Base-by-base conservation (phyloP, 2,113 vertebrate genomes). In the Numenius arquata region DNA sequence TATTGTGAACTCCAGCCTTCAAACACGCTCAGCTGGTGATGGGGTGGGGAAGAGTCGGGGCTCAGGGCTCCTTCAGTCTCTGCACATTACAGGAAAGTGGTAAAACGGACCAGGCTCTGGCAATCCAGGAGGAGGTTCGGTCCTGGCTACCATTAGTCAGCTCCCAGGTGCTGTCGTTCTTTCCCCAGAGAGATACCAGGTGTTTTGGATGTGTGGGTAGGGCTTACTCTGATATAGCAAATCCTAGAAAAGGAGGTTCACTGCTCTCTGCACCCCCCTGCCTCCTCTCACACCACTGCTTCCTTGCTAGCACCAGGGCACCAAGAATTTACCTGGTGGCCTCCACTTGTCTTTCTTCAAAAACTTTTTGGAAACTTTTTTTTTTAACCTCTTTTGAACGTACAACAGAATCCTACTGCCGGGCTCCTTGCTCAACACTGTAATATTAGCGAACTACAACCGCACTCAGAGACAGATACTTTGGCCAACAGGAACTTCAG, bases 31-130 rank as follows among this genome's bases (percentile, higher is more conserved):
- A 36, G 41, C 38, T 59, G 38, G 20, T 76, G 23, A 41, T 19
- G 1, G 0, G 3, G 1, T 3, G 2, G 1, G 38, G 15, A 58
- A 16, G 52, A 26, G 12, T 15, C 0, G 0, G 23, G 22, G 7
- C n/a, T 62, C 12, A 3, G 3, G 5, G 13, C 2, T 65, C 1
- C 2, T 78, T 88, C 40, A 25, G 11, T 34, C 59, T 80, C 40
- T 30, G 9, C 21, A 27, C 4, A 2, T 77, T 45, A 79, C 3
- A 11, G 10, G 7, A 53, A 5, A 62, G 45, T 30, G 22, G 25
- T 20, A 34, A 71, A 83, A 67, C 1, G 1, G 22, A 41, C 5
- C 12, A 72, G 62, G 29, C 15, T 34, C 20, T 47, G 40, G 14
- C 18, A 77, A 12, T 18, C 25, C 30, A 61, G 55, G 34, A 1